Evolutionary conservation across 2,797 vertebrate genomes (phyloP).

Genomic region (Pangasius djambal): DNA sequence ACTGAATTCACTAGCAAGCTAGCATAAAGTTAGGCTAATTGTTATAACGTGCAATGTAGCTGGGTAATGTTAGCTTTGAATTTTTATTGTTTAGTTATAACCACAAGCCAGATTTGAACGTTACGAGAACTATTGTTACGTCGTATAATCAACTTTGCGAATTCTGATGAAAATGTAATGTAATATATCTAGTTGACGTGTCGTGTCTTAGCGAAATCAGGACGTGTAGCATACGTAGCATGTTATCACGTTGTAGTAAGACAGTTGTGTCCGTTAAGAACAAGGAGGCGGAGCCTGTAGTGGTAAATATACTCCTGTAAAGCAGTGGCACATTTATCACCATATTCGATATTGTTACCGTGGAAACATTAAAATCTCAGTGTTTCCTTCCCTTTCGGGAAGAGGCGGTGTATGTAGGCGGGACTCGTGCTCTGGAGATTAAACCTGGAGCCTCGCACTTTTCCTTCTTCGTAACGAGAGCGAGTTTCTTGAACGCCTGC

Average conservation of each 20-base stretch:
- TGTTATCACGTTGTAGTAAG: not conserved
- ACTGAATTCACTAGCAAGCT: not conserved
- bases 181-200: not conserved
- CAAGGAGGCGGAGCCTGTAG: constrained; percentile 6
- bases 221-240: not conserved
- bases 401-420: not conserved
- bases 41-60: not conserved
- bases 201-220: not conserved
- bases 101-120: no score
- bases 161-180: not conserved
- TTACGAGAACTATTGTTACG: not conserved
- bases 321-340: not conserved
- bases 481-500: not conserved
- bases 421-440: not conserved
- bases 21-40: not conserved
- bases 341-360: not conserved
- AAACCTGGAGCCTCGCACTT: not conserved
- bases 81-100: no score
- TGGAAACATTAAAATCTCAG: not conserved
- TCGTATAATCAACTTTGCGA: not conserved
- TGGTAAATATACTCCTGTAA: not conserved
- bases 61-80: not conserved
- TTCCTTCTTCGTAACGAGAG: constrained; percentile 2
- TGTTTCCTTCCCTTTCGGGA: not conserved
- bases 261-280: not conserved